Evolutionary conservation across 1,140 invertebrate species (phyloP).

Genomic region (Diploscapter pachys): DNA sequence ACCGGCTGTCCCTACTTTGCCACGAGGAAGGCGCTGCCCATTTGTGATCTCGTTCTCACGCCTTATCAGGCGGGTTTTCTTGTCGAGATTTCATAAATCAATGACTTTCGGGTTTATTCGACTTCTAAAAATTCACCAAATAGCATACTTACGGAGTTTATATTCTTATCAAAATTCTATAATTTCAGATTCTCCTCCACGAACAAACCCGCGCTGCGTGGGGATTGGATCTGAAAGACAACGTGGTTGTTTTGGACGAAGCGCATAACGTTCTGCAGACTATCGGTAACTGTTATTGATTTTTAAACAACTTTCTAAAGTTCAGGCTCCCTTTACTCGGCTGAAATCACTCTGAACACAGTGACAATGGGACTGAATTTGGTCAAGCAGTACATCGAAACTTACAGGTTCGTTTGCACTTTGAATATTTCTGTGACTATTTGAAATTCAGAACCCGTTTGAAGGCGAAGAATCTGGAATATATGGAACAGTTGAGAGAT

Average conservation of each 20-base stretch:
- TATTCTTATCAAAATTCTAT: no score
- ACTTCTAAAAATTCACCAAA: no score
- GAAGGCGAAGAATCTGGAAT: constrained; percentile 76
- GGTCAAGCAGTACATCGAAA: constrained; percentile 14
- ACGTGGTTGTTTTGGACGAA: constrained; percentile 89
- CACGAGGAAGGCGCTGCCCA: constrained; percentile 33
- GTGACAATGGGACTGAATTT: constrained; percentile 60
- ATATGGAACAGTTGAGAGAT: constrained; percentile 77
- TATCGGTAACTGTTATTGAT: constrained; percentile 71
- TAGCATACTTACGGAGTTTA: no score
- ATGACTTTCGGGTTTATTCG: no score
- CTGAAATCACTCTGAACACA: constrained; percentile 69
- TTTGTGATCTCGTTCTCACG: constrained; percentile 59
- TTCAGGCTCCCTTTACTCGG: constrained; percentile 41
- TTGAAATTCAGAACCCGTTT: constrained; percentile 66
- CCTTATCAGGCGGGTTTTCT: constrained; percentile 59
- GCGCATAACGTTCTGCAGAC: constrained; percentile 92
- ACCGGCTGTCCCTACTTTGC: constrained; percentile 56
- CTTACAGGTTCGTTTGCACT: constrained; percentile 11
- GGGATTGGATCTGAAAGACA: constrained; percentile 78
- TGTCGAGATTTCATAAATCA: no score
- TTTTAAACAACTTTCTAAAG: not conserved
- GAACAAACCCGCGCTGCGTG: constrained; percentile 76
- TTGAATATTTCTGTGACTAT: not conserved
- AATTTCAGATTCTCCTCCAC: constrained; percentile 71